Evolutionary conservation across 92 coral and sea anemone genomes (phyloP), one percentile per base, ranked within the genome.

Genomic region (Palythoa grandiflora): DNA sequence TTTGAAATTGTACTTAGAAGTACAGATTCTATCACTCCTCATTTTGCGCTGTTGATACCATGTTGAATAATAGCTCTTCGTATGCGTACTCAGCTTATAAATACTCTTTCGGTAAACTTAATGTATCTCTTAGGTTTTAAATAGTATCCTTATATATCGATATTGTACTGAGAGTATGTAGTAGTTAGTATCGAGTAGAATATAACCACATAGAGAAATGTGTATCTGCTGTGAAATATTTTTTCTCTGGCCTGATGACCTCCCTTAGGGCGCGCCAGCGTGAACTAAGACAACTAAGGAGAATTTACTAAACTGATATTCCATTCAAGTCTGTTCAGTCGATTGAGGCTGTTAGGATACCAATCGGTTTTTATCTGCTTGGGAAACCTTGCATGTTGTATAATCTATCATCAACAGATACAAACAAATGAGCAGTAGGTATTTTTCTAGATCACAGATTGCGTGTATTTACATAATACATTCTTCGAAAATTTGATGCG

Each of bases 361-460:
- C 35, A 3, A 65, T 40, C 59, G 66, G 28, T 47, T 68, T 81
- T 35, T 66, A 65, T 65, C 61, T 81, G 60, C 76, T 12, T 48
- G 86, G 55, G 75, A 66, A 81, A 2, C 50, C 86, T 81, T 81
- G 86, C 86, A 52, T 81, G 61, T 48, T 51, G 53, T 5, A 6
- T 35, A 14, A 17, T 60, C 3, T 60, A 16, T 16, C 70, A 14
- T 53, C 20, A 47, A 68, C 20, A 66, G 17, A 35, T 68, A 63
- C 75, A 81, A 66, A 47, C 20, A 81, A 47, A 5, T 44, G 50
- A 44, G 44, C 75, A 44, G 75, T 66, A 28, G 75, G 75, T 39
- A 0, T 44, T 47, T 57, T 13, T 77, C 47, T 21, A 12, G 75
- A 2, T 35, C 15, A 20, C 47, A 38, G 47, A 7, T 38, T 7